A percentile compares a stretch with the other conserved stretches of the same genome.
Evolutionary conservation across 2,888 invertebrate genomes (phyloP).

Genomic region (Cremastinae sp.): DNA sequence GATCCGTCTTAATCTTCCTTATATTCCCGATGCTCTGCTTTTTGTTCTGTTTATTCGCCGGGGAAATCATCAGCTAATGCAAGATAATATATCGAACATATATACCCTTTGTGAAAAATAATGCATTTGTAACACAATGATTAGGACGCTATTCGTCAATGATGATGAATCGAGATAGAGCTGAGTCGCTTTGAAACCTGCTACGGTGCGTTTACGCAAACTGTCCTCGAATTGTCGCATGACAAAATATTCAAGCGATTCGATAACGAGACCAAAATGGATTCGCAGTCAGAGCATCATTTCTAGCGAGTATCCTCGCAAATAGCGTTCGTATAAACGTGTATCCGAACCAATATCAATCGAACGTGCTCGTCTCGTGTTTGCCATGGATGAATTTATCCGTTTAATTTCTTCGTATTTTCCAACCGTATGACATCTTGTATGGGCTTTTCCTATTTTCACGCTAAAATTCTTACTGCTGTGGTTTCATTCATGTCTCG

Average conservation of each 20-base stretch:
- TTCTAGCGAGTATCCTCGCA: constrained; percentile 36
- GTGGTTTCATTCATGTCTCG: too few relatives aligned
- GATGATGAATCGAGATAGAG: too few relatives aligned
- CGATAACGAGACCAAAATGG: constrained; percentile 67
- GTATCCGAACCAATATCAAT: constrained; percentile 52
- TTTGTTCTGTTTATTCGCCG: too few relatives aligned
- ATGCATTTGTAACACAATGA: too few relatives aligned
- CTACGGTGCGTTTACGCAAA: neutral
- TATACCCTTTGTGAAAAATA: neutral
- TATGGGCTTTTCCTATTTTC: constrained; percentile 8
- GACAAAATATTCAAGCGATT: constrained; percentile 63
- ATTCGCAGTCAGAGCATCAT: constrained; percentile 54
- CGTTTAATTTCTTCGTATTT: constrained; percentile 60
- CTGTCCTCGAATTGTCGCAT: constrained; percentile 25
- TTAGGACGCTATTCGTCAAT: too few relatives aligned
- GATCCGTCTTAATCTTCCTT: constrained; percentile 8
- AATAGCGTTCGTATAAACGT: constrained; percentile 30
- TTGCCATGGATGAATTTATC: constrained; percentile 61
- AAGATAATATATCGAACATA: too few relatives aligned
- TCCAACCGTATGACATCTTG: constrained; percentile 18
- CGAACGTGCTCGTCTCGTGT: constrained; percentile 55
- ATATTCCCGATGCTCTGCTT: neutral
- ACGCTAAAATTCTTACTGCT: neutral
- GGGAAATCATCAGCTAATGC: too few relatives aligned
- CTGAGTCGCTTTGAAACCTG: too few relatives aligned